Evolutionary conservation across 2,113 vertebrate species (phyloP), one percentile per base, ranked within the genome.

Genomic region (Numida meleagris): DNA sequence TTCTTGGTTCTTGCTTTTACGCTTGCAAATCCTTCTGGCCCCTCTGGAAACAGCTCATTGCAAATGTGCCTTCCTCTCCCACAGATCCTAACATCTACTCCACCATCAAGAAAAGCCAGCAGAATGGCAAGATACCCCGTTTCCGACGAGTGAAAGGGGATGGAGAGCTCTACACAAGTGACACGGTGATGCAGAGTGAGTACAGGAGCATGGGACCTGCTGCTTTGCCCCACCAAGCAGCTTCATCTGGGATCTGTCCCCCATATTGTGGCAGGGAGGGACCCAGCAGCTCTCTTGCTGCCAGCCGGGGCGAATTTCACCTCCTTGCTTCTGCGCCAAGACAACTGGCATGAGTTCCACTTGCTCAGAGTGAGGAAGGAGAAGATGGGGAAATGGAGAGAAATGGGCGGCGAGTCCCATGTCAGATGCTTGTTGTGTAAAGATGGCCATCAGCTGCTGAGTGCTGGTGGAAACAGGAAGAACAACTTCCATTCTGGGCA

Each of bases 161-260:
- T 4, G 90, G 90, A 1, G 97, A 97, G 55, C 97, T 98, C 48
- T 98, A 98, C 73, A 98, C 97, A 12, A 98, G 97, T 0, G 98
- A 98, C 61, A 97, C 96, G 0, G 97, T 97, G 48, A 98, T 98
- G 98, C 96, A 97, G 86, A 98, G 98, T 98, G 72, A 97, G 97
- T 95, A 17, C 0, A 5, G 58, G 33, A 14, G 51, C 0, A 0
- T 23, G 20, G 45, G 17, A 68, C 21, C n/a, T 5, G 5, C 59
- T 1, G 2, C 25, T 36, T 45, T 34, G 15, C 50, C 19, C 18
- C 58, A 31, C 11, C 20, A 18, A 57, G 18, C 10, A 17, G 50
- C 55, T 58, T 66, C 19, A 2, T 24, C 10, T 34, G 89, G 45
- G 36, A 48, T 80, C 2, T 4, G 51, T 42, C 15, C 16, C 24